Evolutionary conservation across 1,140 invertebrate genomes (phyloP).

Genomic region (Holcopasites calliopsidis): DNA sequence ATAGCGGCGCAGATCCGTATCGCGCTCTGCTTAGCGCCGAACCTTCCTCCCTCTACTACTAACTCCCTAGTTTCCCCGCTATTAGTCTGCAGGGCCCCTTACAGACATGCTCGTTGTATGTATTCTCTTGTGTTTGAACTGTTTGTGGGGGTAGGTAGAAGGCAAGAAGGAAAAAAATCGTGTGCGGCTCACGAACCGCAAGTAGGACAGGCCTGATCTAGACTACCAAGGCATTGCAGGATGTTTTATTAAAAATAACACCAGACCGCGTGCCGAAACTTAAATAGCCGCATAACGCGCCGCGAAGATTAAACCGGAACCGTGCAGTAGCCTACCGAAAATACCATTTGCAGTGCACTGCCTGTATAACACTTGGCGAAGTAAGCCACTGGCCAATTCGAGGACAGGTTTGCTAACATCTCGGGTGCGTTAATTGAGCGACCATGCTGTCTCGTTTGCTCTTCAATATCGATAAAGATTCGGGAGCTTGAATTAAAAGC

Average conservation of each 20-base stretch:
- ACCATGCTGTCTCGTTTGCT: neutral
- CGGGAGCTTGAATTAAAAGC: neutral
- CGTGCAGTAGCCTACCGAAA: slow-evolving; percentile 8
- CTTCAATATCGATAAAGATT: neutral
- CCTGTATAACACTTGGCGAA: neutral
- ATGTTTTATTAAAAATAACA: slow-evolving; percentile 43
- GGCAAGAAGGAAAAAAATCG: no score
- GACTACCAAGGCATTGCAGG: no score
- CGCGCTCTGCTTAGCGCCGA: no score
- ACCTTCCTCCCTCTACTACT: no score
- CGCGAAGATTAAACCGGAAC: slow-evolving; percentile 29
- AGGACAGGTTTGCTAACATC: neutral
- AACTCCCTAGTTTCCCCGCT: no score
- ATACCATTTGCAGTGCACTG: slow-evolving; percentile 20
- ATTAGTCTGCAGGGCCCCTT: no score
- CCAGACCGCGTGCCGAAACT: neutral
- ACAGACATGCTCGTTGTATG: no score
- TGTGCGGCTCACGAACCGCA: no score
- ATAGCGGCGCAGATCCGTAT: no score
- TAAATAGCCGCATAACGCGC: slow-evolving; percentile 32
- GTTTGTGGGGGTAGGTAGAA: no score
- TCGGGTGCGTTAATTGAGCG: neutral
- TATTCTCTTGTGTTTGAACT: no score
- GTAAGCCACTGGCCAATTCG: neutral
- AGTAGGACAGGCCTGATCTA: no score